Evolutionary conservation across 2,113 vertebrate genomes (phyloP), one percentile per base, ranked within the genome.

Genomic region (Syngnathus typhle): DNA sequence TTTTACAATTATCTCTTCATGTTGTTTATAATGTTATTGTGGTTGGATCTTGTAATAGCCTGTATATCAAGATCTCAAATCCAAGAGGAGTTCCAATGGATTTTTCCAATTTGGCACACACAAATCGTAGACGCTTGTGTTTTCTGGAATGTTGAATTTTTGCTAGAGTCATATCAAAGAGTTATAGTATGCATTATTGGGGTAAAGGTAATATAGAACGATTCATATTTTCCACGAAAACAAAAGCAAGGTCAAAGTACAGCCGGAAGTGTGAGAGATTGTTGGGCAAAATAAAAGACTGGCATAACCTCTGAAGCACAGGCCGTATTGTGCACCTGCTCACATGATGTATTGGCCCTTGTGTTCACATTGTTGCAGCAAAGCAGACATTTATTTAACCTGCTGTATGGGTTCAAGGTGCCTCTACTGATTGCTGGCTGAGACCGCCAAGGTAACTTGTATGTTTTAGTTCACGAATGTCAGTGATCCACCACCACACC

Each of bases 401-500:
- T 36, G 67, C 41, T 58, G 64, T 49, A 60, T 69, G 66, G 69
- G 71, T 79, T 86, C 72, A 81, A 86, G 82, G 84, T 79, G 69
- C 72, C 55, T 70, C 51, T 56, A 58, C 61, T 72, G 73, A 84
- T 78, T 78, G 69, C 39, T 56, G 60, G 55, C 18, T 78, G 75
- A 81, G 55, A 67, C 68, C 64, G 78, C 70, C 19, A 21, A 70
- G 74, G 68, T 78, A 74, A 67, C 77, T 79, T 74, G 13, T 56
- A 73, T 65, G 72, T 72, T 74, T 66, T 59, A 81, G 74, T 56
- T 73, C 69, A 59, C 66, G 69, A 19, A 21, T 39, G 63, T 74
- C 74, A 67, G 73, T 75, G 76, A 85, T 76, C 81, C 74, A 62
- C 59, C 68, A 77, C 76, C 85, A 79, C 82, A 76, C 82, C 85